Evolutionary conservation across 2,113 vertebrate species (phyloP).

Genomic region (Ciconia stormi): DNA sequence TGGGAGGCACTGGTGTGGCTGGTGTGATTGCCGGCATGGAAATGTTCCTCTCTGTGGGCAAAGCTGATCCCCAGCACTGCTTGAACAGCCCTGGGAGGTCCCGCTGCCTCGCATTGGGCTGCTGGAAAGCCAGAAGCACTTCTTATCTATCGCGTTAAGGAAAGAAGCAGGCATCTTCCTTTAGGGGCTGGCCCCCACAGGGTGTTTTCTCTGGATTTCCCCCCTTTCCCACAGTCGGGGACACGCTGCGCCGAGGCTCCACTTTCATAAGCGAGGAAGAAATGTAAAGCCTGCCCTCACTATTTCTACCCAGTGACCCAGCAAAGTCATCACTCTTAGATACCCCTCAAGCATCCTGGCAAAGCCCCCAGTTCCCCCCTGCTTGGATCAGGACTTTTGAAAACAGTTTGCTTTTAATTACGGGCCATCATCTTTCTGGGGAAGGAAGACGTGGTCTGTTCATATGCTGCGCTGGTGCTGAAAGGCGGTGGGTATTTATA

Average conservation of each 20-base stretch:
- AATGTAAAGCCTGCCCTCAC: not conserved
- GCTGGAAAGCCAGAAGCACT: not conserved
- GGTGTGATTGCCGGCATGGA: accelerated
- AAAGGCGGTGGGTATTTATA: not conserved
- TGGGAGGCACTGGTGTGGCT: not conserved
- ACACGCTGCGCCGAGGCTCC: accelerated
- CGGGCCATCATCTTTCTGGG: not conserved
- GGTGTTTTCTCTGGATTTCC: not conserved
- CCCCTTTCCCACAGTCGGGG: not conserved
- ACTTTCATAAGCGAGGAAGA: accelerated
- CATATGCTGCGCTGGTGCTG: accelerated
- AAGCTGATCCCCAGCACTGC: not conserved
- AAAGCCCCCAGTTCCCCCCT: not conserved
- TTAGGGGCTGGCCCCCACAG: not conserved
- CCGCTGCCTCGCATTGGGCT: accelerated
- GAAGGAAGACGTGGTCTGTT: not conserved
- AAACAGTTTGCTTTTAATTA: not conserved
- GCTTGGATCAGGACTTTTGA: not conserved
- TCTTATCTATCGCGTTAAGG: accelerated
- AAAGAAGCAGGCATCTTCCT: not conserved
- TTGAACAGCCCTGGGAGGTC: not conserved
- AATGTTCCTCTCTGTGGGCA: not conserved
- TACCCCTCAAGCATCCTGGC: not conserved
- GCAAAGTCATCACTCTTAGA: not conserved
- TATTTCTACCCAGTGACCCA: not conserved